Evolutionary conservation across 1,140 invertebrate genomes (phyloP).

Genomic region (Tenebrio molitor): DNA sequence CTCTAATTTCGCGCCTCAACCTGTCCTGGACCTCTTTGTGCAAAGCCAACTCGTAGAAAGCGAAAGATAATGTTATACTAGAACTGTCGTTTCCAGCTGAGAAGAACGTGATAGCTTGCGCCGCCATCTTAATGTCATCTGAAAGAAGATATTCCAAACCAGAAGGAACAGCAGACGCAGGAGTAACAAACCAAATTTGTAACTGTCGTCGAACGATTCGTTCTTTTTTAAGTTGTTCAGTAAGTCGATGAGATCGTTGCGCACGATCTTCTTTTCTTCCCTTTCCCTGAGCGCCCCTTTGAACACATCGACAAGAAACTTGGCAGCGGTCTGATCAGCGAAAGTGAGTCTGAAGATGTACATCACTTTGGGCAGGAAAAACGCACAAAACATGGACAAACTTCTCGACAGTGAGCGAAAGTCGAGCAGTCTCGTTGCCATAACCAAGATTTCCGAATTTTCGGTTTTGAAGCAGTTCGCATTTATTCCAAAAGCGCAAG

Average conservation of each 20-base stretch:
- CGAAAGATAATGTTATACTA: constrained; percentile 53
- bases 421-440: constrained; percentile 38
- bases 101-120: constrained; percentile 64
- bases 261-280: constrained; percentile 58
- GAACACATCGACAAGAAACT: constrained; percentile 59
- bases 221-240: constrained; percentile 69
- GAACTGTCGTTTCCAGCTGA: constrained; percentile 65
- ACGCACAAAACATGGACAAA: constrained; percentile 44
- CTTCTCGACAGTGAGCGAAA: constrained; percentile 20
- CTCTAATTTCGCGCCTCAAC: constrained; percentile 65
- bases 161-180: too few relatives aligned
- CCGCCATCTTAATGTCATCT: constrained; percentile 53
- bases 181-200: constrained; percentile 45
- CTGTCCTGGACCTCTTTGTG: constrained; percentile 67
- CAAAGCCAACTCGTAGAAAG: constrained; percentile 66
- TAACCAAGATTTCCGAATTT: constrained; percentile 36
- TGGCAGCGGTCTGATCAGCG: constrained; percentile 41
- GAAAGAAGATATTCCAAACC: background rate
- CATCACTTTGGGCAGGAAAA: constrained; percentile 54
- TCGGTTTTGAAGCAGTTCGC: constrained; percentile 42
- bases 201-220: constrained; percentile 20
- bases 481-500: constrained; percentile 50
- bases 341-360: constrained; percentile 54
- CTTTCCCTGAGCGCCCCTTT: constrained; percentile 58
- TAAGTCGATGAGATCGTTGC: constrained; percentile 71